Base-by-base conservation (phyloP, 2,797 vertebrate species). In the Bovichtus variegatus region DNA sequence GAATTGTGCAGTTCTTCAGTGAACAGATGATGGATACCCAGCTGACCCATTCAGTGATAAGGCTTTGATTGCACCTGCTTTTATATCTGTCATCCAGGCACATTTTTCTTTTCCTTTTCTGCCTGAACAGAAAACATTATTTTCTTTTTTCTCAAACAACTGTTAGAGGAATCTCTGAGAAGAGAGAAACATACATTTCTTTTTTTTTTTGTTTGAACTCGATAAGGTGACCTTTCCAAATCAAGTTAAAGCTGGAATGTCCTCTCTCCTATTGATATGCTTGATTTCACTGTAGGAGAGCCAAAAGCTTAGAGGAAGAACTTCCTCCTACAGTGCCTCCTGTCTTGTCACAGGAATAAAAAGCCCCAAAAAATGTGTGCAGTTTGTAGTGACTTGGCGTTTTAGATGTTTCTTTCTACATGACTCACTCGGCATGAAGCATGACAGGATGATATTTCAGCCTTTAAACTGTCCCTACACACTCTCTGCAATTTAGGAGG, bases 351-450 rank as follows among this genome's bases (percentile, higher is more conserved):
- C 1, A 0, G 54, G 9, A 74, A 74, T 53, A 63, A 40, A 68
- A 47, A 66, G 34, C n/a, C 57, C 46, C 27, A 74, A 66, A 74
- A 75, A 53, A 74, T 80, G 64, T 54, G n/a, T 29, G 55, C 70
- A 40, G 55, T 72, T 74, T 64, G 64, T 34, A 23, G 71, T 54
- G 72, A 75, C 65, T 62, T 66, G 40, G 62, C 6, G 60, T 51
- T 61, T 79, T 51, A 47, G 53, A 11, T 9, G 29, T 80, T 51
- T 74, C 58, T 44, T 43, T 64, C 54, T 50, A 19, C 27, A 77
- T 85, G 87, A 89, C 78, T 90, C 88, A 89, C 54, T 80, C 2
- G 9, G 50, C 71, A 75, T 82, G 80, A 85, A 90, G 27, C 58
- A n/a, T 9, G 13, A 58, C 72, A 36, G 64, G 68, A 54, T 62